Conservation (phyloP, 2,888 invertebrate genomes). For the Volucella zonaria region DNA sequence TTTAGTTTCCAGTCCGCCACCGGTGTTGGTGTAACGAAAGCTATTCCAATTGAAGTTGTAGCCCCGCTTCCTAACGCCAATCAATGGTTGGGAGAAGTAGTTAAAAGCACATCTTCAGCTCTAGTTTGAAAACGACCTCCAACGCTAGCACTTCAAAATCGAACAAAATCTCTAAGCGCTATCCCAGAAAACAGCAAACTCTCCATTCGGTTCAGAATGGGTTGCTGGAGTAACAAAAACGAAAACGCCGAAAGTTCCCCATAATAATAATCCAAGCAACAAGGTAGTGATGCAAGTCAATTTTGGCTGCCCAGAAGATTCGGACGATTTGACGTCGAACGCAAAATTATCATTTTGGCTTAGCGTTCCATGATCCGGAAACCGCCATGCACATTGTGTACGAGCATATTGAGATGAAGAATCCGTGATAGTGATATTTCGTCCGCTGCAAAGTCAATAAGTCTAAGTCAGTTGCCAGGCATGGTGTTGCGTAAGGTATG, state of each 20-base stretch:
- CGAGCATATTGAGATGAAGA: too few relatives aligned
- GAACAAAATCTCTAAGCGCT: slow-evolving; percentile 85
- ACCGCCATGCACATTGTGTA: too few relatives aligned
- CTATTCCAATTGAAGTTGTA: slow-evolving; percentile 80
- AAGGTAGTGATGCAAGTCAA: too few relatives aligned
- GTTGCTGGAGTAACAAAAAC: slow-evolving; percentile 84
- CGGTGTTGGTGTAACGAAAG: slow-evolving; percentile 82
- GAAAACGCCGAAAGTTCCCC: slow-evolving; percentile 83
- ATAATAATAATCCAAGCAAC: slow-evolving; percentile 81
- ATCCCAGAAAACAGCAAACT: slow-evolving; percentile 82
- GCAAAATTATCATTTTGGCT: too few relatives aligned
- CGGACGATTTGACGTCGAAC: too few relatives aligned
- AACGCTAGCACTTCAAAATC: slow-evolving; percentile 83
- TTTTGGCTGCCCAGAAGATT: too few relatives aligned
- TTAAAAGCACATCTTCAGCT: slow-evolving; percentile 85
- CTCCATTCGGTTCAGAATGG: slow-evolving; percentile 91
- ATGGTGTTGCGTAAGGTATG: too few relatives aligned
- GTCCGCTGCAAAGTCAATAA: too few relatives aligned
- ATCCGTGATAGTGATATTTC: too few relatives aligned
- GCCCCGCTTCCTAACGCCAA: slow-evolving; percentile 89
- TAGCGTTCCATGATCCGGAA: too few relatives aligned
- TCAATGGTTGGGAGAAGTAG: slow-evolving; percentile 91
- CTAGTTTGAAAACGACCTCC: slow-evolving; percentile 84
- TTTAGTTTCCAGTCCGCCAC: slow-evolving; percentile 84
- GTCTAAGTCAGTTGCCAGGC: too few relatives aligned